Base-by-base conservation (phyloP, 2,888 invertebrate genomes). In the Drosophila prolongata region DNA sequence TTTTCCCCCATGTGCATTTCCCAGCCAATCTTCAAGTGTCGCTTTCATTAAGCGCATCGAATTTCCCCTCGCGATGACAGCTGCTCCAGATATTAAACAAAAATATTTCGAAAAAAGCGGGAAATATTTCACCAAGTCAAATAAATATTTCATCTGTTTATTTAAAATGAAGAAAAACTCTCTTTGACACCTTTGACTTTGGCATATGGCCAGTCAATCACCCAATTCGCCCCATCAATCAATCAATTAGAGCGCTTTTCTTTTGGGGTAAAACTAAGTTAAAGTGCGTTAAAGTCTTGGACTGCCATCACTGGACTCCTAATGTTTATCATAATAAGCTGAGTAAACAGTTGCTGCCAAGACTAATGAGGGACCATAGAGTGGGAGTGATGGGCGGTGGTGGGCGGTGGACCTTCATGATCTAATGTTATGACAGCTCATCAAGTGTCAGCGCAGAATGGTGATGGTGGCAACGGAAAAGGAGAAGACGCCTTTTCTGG, bases 391-490 rank as follows among this genome's bases (percentile, higher is more conserved):
- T 35, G 37, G 19, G 56, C 10, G 52, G 42, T 8, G 24, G 19
- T 19, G 30, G 6, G 8, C 8, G 8, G 43, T 34, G 16, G 67
- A 66, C 78, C 78, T 79, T 62, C 62, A 67, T 89, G 87, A 90
- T 90, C 89, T 90, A 89, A 90, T 90, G 91, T 90, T 90, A 90
- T 90, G 91, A 90, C 90, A 90, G 90, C 90, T 85, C 90, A 90
- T 90, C 90, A 90, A 87, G 90, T 89, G 90, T 87, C 89, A 86
- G 89, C 64, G 50, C 76, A 50, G 62, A 80, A 75, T 59, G 30
- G 30, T 30, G 30, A 8, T 30, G 30, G 8, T 44, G 58, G 46
- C 37, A 37, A 42, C 24, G 55, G 49, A 52, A 3, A 35, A 43
- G 60, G 46, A 40, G 37, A 30, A 38, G 55, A 30, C 37, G 60